Evolutionary conservation across 2,113 vertebrate species (phyloP), one percentile per base, ranked within the genome.

Genomic region (Antigone vipio): DNA sequence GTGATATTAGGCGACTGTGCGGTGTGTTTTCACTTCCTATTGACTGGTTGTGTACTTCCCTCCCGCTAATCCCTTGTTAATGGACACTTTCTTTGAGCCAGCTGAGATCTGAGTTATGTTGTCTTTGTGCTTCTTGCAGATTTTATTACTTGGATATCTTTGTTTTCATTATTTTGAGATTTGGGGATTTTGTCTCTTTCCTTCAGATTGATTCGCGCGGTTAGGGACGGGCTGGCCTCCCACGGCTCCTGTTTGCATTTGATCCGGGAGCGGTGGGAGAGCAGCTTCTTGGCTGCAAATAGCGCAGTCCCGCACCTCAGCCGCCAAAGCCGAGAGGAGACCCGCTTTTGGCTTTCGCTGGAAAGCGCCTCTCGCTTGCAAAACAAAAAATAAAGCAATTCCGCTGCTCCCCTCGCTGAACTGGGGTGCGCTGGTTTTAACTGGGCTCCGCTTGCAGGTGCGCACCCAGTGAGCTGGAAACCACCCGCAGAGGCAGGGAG

Each of bases 81-180:
- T 98, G 98, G 98, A 98, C 97, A 96, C 95, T 97, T 97, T 95
- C 95, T 95, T 95, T 91, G 93, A 98, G 96, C 97, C 98, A 97
- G 97, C 97, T 97, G 98, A 97, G 98, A 98, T 97, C 63, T 34
- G 95, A 97, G 97, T 96, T 97, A 69, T 22, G 92, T 97, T 95
- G 95, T 92, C 97, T 97, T 96, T 96, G 95, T 97, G 95, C 96
- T 96, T 90, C 97, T 97, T 50, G n/a, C 94, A 92, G 98, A 97
- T 97, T 98, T 98, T 97, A 97, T 98, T 97, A 89, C 97, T 98
- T 89, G 97, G 92, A 97, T 98, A 96, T 95, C 97, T 98, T 98
- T 98, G 97, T 98, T 98, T 98, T 97, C 97, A 96, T 98, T 98
- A 98, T 98, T 98, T 98, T 66, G 96, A 98, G 98, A 98, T 98